These are phyloP conservation scores for Hofmannophila pseudospretella DNA, from an alignment of 2,888 invertebrate genomes.

Conservation along the genomic window DNA sequence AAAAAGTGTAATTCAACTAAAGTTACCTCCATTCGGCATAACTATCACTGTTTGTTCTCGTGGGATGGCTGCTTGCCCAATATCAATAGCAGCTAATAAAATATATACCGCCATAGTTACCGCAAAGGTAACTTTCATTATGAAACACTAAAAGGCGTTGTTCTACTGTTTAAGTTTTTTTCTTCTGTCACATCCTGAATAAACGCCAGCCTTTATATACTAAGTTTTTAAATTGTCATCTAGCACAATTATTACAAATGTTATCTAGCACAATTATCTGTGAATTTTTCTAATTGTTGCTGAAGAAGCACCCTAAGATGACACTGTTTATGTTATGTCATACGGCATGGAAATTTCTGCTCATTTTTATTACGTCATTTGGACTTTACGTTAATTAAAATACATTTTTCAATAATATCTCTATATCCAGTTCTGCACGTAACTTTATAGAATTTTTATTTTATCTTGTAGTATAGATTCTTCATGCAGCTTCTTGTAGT, in stretches of 20 bases:
- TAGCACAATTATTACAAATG: neutral
- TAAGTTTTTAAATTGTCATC: neutral
- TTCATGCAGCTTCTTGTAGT: too few relatives aligned
- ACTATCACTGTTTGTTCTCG: conserved; percentile 25
- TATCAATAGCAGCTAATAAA: too few relatives aligned
- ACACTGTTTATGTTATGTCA: neutral
- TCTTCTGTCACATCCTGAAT: neutral
- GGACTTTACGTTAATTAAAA: too few relatives aligned
- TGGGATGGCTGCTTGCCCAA: neutral
- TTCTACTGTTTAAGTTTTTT: neutral
- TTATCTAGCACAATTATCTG: neutral
- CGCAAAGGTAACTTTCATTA: neutral
- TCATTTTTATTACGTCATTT: too few relatives aligned
- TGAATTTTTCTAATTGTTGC: neutral
- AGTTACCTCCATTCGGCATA: conserved; percentile 19
- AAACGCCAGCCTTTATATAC: neutral
- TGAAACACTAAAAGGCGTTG: neutral
- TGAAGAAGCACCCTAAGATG: neutral
- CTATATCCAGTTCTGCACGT: too few relatives aligned
- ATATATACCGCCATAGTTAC: neutral
- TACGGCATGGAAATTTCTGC: neutral
- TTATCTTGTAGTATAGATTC: too few relatives aligned
- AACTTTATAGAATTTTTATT: too few relatives aligned
- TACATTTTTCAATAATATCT: too few relatives aligned
- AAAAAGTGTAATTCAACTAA: too few relatives aligned